A percentile compares a stretch with the other conserved stretches of the same genome.
These are phyloP conservation scores for Nipponacmea schrenckii DNA, from an alignment of 2,888 invertebrate genomes.

Conservation along the genomic window DNA sequence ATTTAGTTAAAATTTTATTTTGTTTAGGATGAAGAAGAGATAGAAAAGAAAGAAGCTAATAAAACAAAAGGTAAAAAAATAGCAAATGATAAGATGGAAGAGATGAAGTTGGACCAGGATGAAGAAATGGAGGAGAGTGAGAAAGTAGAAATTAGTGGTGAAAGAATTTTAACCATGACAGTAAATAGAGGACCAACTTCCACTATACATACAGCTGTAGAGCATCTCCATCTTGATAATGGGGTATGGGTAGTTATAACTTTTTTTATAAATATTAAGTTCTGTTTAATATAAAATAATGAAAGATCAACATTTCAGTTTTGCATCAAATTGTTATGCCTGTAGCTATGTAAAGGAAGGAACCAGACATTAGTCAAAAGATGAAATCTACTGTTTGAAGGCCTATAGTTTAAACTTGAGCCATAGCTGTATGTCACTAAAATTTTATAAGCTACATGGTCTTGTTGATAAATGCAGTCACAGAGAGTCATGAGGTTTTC, in stretches of 20 bases:
- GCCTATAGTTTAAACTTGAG: too few relatives aligned
- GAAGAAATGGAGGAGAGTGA: conserved; percentile 32
- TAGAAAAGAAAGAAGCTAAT: conserved; percentile 23
- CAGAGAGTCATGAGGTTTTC: background rate
- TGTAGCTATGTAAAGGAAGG: too few relatives aligned
- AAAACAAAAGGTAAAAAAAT: conserved; percentile 23
- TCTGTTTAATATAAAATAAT: background rate
- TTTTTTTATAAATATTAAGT: too few relatives aligned
- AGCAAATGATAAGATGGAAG: conserved; percentile 13
- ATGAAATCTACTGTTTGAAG: too few relatives aligned
- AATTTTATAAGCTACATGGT: background rate
- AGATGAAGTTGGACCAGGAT: conserved; percentile 25
- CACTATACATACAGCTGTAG: conserved; percentile 78
- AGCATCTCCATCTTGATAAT: conserved; percentile 41
- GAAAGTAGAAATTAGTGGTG: conserved; percentile 76
- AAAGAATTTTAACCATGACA: conserved; percentile 75
- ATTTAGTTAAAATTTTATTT: too few relatives aligned
- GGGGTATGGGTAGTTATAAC: conserved; percentile 22
- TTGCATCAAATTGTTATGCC: too few relatives aligned
- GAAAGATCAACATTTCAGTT: background rate
- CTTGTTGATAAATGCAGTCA: background rate
- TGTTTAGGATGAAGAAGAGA: conserved; percentile 23
- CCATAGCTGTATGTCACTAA: too few relatives aligned
- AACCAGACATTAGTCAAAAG: too few relatives aligned
- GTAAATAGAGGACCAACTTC: conserved; percentile 80